These are phyloP conservation scores for Hassar affinis DNA, from an alignment of 2,113 vertebrate species.

Conservation along the genomic window DNA sequence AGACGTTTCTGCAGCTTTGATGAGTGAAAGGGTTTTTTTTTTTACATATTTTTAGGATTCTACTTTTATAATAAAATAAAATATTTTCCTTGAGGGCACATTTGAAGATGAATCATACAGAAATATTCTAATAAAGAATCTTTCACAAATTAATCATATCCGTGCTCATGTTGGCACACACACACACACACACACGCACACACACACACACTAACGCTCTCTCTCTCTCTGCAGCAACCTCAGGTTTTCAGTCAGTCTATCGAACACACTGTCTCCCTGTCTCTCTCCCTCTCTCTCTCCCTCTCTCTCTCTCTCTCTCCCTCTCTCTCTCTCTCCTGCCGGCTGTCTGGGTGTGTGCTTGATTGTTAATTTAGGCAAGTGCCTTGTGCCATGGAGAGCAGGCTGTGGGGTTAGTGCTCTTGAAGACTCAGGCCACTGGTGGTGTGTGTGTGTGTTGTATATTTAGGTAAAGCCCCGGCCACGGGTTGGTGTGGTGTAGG, in stretches of 20 bases:
- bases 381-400: constrained; percentile 28
- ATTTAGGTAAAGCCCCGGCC: constrained; percentile 46
- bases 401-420: constrained; percentile 10
- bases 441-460: constrained; percentile 42
- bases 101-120: not conserved
- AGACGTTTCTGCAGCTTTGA: too few relatives aligned
- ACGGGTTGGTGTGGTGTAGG: constrained; percentile 46
- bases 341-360: constrained; percentile 30
- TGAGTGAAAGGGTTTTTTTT: too few relatives aligned
- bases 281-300: not conserved
- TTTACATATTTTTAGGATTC: not conserved
- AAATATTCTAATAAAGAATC: not conserved
- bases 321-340: not conserved
- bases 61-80: not conserved
- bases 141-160: not conserved
- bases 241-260: not conserved
- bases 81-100: not conserved
- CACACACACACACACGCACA: constrained; percentile 18
- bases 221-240: not conserved
- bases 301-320: not conserved
- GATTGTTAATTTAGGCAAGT: constrained; percentile 43
- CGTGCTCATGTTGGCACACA: not conserved
- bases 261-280: not conserved
- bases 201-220: not conserved
- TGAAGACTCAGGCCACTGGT: constrained; percentile 54